Evolutionary conservation across 2,888 invertebrate genomes (phyloP).

Genomic region (Frankliniella intonsa): DNA sequence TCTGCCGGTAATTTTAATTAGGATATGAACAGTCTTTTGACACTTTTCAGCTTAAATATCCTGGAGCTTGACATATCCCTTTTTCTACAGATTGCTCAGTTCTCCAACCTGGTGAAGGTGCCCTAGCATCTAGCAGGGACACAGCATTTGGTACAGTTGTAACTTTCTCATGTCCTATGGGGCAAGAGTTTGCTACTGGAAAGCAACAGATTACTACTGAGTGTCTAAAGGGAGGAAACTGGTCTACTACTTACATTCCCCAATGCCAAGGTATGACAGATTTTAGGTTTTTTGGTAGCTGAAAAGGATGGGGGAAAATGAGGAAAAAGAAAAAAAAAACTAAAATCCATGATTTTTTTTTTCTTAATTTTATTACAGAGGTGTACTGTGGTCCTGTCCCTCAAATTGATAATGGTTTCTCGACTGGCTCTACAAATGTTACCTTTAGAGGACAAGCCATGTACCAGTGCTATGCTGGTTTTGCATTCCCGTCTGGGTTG

Average conservation of each 20-base stretch:
- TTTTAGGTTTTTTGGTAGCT: not conserved
- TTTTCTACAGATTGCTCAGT: constrained; percentile 72
- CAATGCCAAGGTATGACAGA: constrained; percentile 75
- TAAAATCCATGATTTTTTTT: constrained; percentile 23
- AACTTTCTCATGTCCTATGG: constrained; percentile 86
- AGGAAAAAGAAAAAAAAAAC: not conserved
- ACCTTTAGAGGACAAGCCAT: constrained; percentile 89
- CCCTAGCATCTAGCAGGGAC: constrained; percentile 84
- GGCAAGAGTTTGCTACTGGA: constrained; percentile 91
- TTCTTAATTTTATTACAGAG: constrained; percentile 50
- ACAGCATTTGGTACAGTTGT: constrained; percentile 86
- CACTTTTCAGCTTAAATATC: not conserved
- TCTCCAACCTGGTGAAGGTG: constrained; percentile 77
- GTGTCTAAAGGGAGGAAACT: constrained; percentile 84
- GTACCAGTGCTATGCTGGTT: constrained; percentile 95
- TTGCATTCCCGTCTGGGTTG: constrained; percentile 82
- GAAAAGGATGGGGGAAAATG: too few relatives aligned
- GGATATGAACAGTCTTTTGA: constrained; percentile 20
- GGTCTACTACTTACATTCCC: constrained; percentile 88
- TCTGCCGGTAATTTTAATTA: constrained; percentile 64
- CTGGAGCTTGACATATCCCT: constrained; percentile 29
- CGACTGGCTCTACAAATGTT: constrained; percentile 91
- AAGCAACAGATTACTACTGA: constrained; percentile 76
- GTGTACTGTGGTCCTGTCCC: constrained; percentile 97
- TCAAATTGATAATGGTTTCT: constrained; percentile 96